A percentile compares a stretch with the other conserved stretches of the same genome.
phyloP scores from a whole-genome alignment of 2,888 invertebrate species.

The Choristoneura rosaceana region DNA sequence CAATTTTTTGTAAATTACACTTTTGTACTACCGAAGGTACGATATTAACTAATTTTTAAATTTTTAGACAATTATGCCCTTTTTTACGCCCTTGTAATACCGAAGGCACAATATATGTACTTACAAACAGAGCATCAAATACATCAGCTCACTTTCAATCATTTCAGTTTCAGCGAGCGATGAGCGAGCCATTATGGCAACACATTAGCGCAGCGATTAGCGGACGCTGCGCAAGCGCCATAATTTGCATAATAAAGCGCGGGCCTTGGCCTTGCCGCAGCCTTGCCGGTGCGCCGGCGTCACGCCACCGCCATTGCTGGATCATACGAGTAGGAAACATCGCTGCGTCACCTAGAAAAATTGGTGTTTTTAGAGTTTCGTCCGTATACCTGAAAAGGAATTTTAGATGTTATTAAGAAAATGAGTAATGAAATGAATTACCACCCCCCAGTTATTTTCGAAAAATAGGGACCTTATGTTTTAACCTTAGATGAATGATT shows the following conservation, averaged over 20 bases:
- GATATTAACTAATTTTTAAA: no score
- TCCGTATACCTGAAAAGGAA: no score
- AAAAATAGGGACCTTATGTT: no score
- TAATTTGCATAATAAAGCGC: conserved; percentile 66
- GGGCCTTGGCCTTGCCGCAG: conserved; percentile 68
- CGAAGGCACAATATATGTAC: no score
- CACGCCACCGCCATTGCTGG: conserved; percentile 33
- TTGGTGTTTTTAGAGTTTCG: neutral
- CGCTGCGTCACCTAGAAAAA: conserved; percentile 2
- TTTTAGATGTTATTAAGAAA: no score
- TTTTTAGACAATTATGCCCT: no score
- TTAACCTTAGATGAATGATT: no score
- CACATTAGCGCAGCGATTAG: conserved; percentile 60
- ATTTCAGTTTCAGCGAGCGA: conserved; percentile 22
- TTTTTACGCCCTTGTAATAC: no score
- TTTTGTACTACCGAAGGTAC: no score
- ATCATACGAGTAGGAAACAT: conserved; percentile 20
- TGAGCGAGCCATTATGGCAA: conserved; percentile 46
- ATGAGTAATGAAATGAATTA: no score
- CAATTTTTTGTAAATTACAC: no score
- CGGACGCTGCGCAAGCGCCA: conserved; percentile 54
- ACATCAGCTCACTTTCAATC: conserved; percentile 29
- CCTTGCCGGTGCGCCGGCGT: conserved; percentile 42
- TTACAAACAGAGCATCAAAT: conserved; percentile 5
- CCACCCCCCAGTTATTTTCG: no score